These are phyloP conservation scores for Recurvirostra avosetta DNA, from an alignment of 2,113 vertebrate genomes.

Conservation along the genomic window DNA sequence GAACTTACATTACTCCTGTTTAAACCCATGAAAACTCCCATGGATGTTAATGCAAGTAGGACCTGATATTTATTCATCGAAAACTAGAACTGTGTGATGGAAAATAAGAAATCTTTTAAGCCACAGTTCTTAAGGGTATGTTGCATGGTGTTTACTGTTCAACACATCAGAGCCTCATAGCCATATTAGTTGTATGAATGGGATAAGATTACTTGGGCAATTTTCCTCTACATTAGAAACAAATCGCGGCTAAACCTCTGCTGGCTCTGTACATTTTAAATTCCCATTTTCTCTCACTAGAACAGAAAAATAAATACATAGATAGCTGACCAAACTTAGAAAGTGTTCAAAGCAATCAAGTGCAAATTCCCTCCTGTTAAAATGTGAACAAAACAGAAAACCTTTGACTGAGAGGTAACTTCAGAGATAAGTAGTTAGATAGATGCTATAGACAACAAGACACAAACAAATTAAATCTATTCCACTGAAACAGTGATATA, in stretches of 20 bases:
- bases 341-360: slow-evolving; percentile 68
- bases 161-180: slow-evolving; percentile 50
- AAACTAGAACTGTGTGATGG: slow-evolving; percentile 27
- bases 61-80: slow-evolving; percentile 50
- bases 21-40: slow-evolving; percentile 28
- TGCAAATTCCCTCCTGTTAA: slow-evolving; percentile 55
- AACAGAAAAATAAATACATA: slow-evolving; percentile 66
- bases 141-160: slow-evolving; percentile 32
- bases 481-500: slow-evolving; percentile 77
- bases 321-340: slow-evolving; percentile 65
- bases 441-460: slow-evolving; percentile 74
- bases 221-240: slow-evolving; percentile 52
- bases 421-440: slow-evolving; percentile 73
- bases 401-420: slow-evolving; percentile 74
- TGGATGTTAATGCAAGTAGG: slow-evolving; percentile 4
- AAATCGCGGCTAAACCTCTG: slow-evolving; percentile 60
- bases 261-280: slow-evolving; percentile 64
- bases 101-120: slow-evolving; percentile 60
- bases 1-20: slow-evolving; percentile 17
- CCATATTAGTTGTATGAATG: slow-evolving; percentile 55
- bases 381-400: slow-evolving; percentile 64
- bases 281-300: slow-evolving; percentile 53
- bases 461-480: slow-evolving; percentile 78
- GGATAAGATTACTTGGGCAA: slow-evolving; percentile 54
- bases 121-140: slow-evolving; percentile 22